phyloP scores from a whole-genome alignment of 2,797 vertebrate genomes.

The Macropus fuliginosus region DNA sequence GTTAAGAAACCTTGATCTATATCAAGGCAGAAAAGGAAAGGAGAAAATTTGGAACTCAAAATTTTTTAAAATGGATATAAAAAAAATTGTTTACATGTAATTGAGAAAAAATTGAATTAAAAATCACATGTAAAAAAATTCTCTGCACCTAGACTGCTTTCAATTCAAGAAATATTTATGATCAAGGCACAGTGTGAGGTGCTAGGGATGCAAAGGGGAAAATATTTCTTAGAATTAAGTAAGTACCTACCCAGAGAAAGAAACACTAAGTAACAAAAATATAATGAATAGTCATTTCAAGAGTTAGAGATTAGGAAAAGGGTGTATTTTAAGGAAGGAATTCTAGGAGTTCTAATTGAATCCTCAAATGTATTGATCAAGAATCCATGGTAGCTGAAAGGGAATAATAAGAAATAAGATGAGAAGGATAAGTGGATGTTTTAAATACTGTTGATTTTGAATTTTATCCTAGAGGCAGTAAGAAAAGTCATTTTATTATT shows the following conservation, averaged over 20 bases:
- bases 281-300: neutral
- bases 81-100: neutral
- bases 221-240: neutral
- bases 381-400: neutral
- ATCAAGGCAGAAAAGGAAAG: neutral
- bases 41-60: neutral
- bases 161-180: neutral
- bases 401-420: neutral
- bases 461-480: neutral
- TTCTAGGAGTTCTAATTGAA: neutral
- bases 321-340: neutral
- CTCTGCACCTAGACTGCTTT: neutral
- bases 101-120: neutral
- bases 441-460: neutral
- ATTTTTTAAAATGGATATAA: neutral
- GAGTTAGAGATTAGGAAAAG: neutral
- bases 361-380: neutral
- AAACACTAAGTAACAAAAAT: neutral
- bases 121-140: neutral
- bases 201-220: neutral
- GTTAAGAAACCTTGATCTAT: neutral
- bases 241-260: neutral
- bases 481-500: neutral
- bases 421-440: neutral
- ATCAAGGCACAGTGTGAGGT: neutral